Conservation (phyloP, 2,888 invertebrate species). For the Tachina grossa region DNA sequence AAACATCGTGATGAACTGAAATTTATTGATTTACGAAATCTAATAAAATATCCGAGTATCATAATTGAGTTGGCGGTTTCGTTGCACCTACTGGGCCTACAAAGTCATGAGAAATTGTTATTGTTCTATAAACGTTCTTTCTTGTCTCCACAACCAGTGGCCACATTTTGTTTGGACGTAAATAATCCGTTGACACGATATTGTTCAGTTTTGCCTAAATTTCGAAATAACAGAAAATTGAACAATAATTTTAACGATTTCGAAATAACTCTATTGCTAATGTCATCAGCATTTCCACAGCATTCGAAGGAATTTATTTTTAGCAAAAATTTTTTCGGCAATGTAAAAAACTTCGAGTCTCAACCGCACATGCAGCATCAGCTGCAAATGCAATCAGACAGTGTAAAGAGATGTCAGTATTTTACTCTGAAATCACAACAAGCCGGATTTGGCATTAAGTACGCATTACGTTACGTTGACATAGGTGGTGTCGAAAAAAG, state of each 20-base stretch:
- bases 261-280: constrained; percentile 72
- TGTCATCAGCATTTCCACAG: not conserved
- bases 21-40: constrained; percentile 7
- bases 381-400: not conserved
- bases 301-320: not conserved
- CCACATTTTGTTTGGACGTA: constrained; percentile 45
- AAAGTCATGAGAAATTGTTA: constrained; percentile 65
- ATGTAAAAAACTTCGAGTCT: not conserved
- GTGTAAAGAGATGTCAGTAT: constrained; percentile 1
- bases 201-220: constrained; percentile 73
- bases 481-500: constrained; percentile 53
- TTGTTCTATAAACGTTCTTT: constrained; percentile 70
- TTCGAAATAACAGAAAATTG: constrained; percentile 73
- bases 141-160: constrained; percentile 49
- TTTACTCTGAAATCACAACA: constrained; percentile 71
- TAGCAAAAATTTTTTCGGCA: not conserved
- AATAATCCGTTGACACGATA: constrained; percentile 53
- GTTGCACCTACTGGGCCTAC: constrained; percentile 62
- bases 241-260: constrained; percentile 73
- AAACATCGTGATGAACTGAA: constrained; percentile 49
- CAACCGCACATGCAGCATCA: not conserved
- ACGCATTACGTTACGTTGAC: constrained; percentile 70
- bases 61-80: constrained; percentile 60
- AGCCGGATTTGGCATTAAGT: constrained; percentile 52
- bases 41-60: constrained; percentile 34